Evolutionary conservation across 2,888 invertebrate genomes (phyloP).

Genomic region (Cantharis rustica): DNA sequence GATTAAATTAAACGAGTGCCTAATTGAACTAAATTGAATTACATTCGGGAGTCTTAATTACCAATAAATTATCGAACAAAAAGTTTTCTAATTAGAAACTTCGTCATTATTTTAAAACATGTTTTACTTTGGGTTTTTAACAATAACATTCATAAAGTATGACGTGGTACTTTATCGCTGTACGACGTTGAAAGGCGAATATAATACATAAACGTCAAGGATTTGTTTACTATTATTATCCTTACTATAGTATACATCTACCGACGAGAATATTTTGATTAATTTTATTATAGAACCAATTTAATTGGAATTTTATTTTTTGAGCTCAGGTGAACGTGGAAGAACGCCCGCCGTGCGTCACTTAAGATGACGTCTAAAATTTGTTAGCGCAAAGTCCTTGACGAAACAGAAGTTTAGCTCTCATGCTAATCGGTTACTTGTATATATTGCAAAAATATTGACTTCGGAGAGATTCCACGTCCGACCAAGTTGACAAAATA

Average conservation of each 20-base stretch:
- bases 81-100: neutral
- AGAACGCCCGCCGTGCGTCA: neutral
- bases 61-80: neutral
- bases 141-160: neutral
- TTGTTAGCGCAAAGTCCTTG: neutral
- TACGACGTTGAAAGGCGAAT: neutral
- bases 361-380: slow-evolving; percentile 1
- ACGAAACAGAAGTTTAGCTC: neutral
- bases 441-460: neutral
- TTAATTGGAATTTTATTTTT: neutral
- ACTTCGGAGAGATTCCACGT: too few relatives aligned
- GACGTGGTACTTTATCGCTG: neutral
- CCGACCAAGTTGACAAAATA: too few relatives aligned
- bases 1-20: neutral
- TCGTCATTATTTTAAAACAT: neutral
- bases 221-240: neutral
- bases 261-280: neutral
- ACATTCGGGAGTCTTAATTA: neutral
- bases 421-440: neutral
- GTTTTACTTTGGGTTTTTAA: neutral
- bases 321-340: neutral
- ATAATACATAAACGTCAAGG: neutral
- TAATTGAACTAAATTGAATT: neutral
- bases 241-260: neutral
- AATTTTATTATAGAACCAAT: neutral